phyloP scores from a whole-genome alignment of 2,888 invertebrate genomes.

The Pachymerium ferrugineum region DNA sequence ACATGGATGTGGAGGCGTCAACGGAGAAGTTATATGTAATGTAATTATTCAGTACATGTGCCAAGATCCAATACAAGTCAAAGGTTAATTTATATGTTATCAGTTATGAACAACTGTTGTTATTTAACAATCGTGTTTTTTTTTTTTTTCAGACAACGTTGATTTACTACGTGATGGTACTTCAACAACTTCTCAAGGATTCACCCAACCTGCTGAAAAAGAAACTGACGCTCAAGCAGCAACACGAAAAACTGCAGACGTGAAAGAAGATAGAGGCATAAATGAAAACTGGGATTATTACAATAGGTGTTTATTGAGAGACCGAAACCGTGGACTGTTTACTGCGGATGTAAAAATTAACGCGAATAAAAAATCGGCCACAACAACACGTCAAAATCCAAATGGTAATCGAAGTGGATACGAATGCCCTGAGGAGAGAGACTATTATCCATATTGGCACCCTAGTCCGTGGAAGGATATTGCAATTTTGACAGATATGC shows the following conservation, averaged over 20 bases:
- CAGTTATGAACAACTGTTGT: background rate
- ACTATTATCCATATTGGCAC: conserved; percentile 49
- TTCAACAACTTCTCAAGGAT: conserved; percentile 13
- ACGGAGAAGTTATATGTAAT: background rate
- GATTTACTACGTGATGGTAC: conserved; percentile 5
- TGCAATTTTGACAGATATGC: conserved; percentile 44
- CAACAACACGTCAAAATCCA: conserved; percentile 46
- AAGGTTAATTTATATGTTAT: background rate
- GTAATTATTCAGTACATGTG: conserved; percentile 29
- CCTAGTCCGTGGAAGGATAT: conserved; percentile 48
- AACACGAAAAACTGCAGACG: background rate
- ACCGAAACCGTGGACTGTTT: conserved; percentile 1
- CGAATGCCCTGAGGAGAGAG: conserved; percentile 48
- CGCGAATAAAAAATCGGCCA: conserved; percentile 38
- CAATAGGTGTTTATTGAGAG: background rate
- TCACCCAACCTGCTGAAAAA: background rate
- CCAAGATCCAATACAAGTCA: conserved; percentile 23
- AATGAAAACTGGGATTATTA: conserved; percentile 21
- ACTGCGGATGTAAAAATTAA: conserved; percentile 10
- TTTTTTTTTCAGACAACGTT: background rate
- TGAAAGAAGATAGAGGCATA: conserved; percentile 6
- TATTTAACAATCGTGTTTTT: background rate
- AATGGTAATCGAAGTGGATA: conserved; percentile 46
- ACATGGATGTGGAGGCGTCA: background rate
- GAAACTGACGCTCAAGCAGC: background rate